Conservation (phyloP, 2,888 invertebrate species). For the Cheilosia soror region DNA sequence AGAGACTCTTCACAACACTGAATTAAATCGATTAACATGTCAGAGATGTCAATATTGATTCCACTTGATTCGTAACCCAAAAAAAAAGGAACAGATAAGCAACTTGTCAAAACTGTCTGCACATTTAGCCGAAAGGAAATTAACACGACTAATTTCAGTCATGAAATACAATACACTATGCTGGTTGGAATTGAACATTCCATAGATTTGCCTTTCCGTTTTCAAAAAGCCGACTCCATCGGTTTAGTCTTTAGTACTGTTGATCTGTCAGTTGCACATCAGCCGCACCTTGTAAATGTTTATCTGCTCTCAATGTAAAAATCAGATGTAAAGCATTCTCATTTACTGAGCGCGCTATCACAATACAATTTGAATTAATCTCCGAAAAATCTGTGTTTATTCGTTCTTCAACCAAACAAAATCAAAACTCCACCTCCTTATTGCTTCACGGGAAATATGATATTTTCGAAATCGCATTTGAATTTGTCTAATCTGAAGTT, state of each 20-base stretch:
- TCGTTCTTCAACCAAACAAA: slow-evolving; percentile 27
- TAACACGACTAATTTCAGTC: slow-evolving; percentile 3
- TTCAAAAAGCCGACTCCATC: slow-evolving; percentile 14
- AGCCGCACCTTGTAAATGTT: slow-evolving; percentile 37
- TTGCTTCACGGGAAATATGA: slow-evolving; percentile 57
- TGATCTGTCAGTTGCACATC: slow-evolving; percentile 30
- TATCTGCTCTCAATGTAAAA: slow-evolving; percentile 33
- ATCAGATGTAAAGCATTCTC: slow-evolving; percentile 32
- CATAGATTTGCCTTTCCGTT: slow-evolving; percentile 35
- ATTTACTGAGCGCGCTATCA: background rate
- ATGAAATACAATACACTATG: slow-evolving; percentile 31
- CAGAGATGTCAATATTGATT: background rate
- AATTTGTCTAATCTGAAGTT: slow-evolving; percentile 43
- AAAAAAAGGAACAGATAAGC: background rate
- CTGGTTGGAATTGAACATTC: slow-evolving; percentile 21
- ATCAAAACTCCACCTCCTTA: slow-evolving; percentile 11
- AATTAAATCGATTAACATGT: background rate
- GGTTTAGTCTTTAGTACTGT: slow-evolving; percentile 1
- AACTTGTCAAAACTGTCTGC: slow-evolving; percentile 23
- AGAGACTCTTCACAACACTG: background rate
- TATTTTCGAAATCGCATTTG: slow-evolving; percentile 45
- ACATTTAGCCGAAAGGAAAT: background rate
- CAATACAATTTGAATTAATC: slow-evolving; percentile 12
- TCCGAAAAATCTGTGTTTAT: slow-evolving; percentile 54
- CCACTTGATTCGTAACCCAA: too few species aligned